Conservation (phyloP, 2,888 invertebrate genomes). For the Camptogramma bilineatum region DNA sequence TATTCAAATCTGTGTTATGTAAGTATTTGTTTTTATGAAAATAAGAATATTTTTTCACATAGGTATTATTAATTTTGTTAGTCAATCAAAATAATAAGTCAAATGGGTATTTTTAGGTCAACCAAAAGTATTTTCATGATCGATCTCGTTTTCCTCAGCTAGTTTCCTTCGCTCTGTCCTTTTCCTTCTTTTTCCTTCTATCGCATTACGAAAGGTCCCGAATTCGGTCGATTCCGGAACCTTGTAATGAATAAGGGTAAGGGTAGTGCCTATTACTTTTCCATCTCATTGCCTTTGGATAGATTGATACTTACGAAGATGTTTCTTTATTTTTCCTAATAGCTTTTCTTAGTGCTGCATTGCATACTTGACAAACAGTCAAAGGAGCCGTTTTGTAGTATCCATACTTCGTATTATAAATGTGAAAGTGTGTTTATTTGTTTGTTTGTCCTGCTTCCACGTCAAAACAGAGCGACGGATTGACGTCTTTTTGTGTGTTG, state of each 20-base stretch:
- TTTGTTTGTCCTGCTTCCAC: no score
- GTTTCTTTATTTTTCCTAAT: slow-evolving; percentile 9
- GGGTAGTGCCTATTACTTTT: slow-evolving; percentile 35
- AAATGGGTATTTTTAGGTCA: background rate
- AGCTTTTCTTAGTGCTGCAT: background rate
- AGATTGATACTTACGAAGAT: slow-evolving; percentile 26
- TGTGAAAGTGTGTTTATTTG: no score
- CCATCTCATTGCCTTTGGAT: slow-evolving; percentile 30
- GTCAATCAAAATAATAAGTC: background rate
- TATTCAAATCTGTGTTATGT: no score
- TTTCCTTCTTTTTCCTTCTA: slow-evolving; percentile 27
- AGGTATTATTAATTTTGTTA: background rate
- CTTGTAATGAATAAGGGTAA: slow-evolving; percentile 37
- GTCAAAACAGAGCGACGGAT: no score
- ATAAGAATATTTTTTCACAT: no score
- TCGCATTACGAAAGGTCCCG: slow-evolving; percentile 33
- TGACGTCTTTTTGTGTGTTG: no score
- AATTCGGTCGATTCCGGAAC: slow-evolving; percentile 25
- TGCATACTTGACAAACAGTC: background rate
- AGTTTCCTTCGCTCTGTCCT: slow-evolving; percentile 27
- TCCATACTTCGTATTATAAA: no score
- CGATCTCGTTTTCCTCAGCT: slow-evolving; percentile 16
- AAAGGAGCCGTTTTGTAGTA: no score
- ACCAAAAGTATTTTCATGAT: slow-evolving; percentile 9
- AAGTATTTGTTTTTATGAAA: no score